Conservation (phyloP, 1,140 invertebrate species). For the Centruroides sculpturatus region DNA sequence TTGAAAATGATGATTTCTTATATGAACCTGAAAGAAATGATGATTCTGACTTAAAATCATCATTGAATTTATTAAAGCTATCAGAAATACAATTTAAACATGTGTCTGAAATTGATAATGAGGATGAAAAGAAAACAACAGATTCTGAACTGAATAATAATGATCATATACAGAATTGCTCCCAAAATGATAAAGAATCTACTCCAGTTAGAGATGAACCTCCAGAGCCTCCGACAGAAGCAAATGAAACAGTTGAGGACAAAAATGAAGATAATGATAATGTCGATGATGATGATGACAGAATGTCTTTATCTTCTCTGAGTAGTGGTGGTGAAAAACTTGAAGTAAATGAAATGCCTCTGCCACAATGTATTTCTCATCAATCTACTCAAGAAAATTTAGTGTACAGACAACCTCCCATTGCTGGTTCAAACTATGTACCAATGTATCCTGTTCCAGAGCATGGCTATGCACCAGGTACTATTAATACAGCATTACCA, state of each 20-base stretch:
- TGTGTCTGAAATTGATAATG: neutral
- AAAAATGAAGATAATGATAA: conserved; percentile 22
- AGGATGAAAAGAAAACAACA: neutral
- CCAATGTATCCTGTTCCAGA: neutral
- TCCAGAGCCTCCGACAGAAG: neutral
- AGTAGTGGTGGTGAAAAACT: conserved; percentile 70
- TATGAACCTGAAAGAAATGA: neutral
- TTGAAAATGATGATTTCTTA: neutral
- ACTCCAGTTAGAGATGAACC: conserved; percentile 19
- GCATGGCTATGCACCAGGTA: neutral
- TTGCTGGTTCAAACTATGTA: too few species aligned
- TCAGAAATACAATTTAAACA: neutral
- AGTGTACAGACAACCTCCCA: too few species aligned
- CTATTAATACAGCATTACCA: neutral
- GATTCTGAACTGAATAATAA: neutral
- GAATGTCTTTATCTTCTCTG: conserved; percentile 78
- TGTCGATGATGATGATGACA: conserved; percentile 39
- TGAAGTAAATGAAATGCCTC: conserved; percentile 33
- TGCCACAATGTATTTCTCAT: conserved; percentile 22
- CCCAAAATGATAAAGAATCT: conserved; percentile 10
- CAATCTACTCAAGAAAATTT: neutral
- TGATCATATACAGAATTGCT: neutral
- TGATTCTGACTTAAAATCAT: neutral
- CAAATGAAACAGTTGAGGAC: neutral
- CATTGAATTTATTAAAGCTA: neutral